Evolutionary conservation across 2,888 invertebrate species (phyloP), one percentile per base, ranked within the genome.

Genomic region (Epiblema foenella): DNA sequence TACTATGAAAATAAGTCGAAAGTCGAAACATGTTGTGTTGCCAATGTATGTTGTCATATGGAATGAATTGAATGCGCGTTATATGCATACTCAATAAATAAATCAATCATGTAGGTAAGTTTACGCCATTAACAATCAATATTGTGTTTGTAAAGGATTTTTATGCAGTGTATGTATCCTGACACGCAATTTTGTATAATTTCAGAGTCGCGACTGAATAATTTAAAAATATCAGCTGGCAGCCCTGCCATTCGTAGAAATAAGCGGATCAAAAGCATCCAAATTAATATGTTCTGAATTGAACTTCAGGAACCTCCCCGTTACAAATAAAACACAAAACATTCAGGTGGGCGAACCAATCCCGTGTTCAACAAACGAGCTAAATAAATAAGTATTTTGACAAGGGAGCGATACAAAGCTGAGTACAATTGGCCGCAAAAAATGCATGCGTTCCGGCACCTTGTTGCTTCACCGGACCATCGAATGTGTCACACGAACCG

Each of bases 361-460:
- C 12, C 42, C 15, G 46, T 60, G 24, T 15, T 42, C 15, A 9
- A 60, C 24, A 46, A 60, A 46, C 46, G 24, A 20, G 46, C 24
- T 60, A 29, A 46, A 60, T 46, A 60, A 60, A 60, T 60, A 46
- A 60, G 24, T 60, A 46, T 62, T 49, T 49, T 62, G 62, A 62
- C 17, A 17, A 49, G 46, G 62, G 62, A 49, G 9, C 24, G 17
- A 46, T 46, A 46, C 29, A 46, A 49, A 46, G 49, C n/a, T 46
- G 46, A 46, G 59, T 62, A 33, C 29, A 11, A 11, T 29, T 29
- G n/a, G 29, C 29, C 29, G 29, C 24, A 62, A 60, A 62, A 46
- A 62, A 46, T 29, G 18, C 20, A 15, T 12, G 51, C 29, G n/a
- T 29, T 56, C 29, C 56, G 56, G n/a, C 56, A 56, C 56, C 56